Percentiles rank a stretch among this genome's conserved stretches.
These are phyloP conservation scores for Notocelia uddmanniana DNA, from an alignment of 2,888 invertebrate species.

Conservation along the genomic window DNA sequence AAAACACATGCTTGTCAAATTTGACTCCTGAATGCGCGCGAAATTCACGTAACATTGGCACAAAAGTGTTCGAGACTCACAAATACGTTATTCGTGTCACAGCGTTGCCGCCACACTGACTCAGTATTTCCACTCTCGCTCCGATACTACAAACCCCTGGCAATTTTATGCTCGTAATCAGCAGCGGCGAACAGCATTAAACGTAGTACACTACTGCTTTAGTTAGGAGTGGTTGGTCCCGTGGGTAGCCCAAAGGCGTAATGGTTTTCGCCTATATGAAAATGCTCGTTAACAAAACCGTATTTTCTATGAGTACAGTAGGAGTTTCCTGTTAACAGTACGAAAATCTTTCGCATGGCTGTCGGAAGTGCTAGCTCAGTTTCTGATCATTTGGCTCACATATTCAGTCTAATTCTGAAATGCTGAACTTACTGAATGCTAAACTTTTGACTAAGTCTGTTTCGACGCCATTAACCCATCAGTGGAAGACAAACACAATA, in stretches of 20 bases:
- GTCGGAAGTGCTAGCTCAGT: conserved; percentile 58
- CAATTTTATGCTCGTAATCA: conserved; percentile 47
- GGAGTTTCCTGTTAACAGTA: conserved; percentile 64
- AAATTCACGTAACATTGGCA: conserved; percentile 60
- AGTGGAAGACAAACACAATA: not conserved
- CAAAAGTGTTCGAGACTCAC: conserved; percentile 45
- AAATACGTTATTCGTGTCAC: conserved; percentile 60
- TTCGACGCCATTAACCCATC: not conserved
- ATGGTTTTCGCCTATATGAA: conserved; percentile 47
- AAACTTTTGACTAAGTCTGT: conserved; percentile 2
- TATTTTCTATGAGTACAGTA: conserved; percentile 37
- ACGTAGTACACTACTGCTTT: conserved; percentile 54
- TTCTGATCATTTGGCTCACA: conserved; percentile 68
- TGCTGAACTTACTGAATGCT: conserved; percentile 47
- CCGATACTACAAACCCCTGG: conserved; percentile 35
- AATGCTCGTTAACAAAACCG: conserved; percentile 14
- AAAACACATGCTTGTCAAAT: conserved; percentile 58
- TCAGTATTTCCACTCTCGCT: conserved; percentile 52
- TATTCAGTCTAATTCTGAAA: conserved; percentile 67
- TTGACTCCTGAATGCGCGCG: conserved; percentile 61
- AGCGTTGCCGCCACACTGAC: conserved; percentile 73
- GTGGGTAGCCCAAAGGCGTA: conserved; percentile 38
- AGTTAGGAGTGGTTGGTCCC: not conserved
- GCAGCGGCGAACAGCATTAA: conserved; percentile 32
- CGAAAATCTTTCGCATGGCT: conserved; percentile 59